Evolutionary conservation across 2,113 vertebrate genomes (phyloP).

Genomic region (Grammatotria lemairii): DNA sequence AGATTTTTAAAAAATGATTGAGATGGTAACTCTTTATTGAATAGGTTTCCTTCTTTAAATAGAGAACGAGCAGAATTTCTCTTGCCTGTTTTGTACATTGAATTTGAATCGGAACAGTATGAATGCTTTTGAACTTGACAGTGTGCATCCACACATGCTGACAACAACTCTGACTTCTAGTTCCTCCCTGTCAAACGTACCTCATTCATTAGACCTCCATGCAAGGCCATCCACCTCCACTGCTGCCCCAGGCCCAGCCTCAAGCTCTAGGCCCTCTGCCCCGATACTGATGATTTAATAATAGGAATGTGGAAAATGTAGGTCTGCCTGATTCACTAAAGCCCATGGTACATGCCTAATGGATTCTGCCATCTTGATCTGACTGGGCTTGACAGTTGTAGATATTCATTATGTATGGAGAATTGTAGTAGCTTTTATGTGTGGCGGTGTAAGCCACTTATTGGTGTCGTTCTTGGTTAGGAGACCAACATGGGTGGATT

Average conservation of each 20-base stretch:
- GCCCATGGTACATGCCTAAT: conserved; percentile 65
- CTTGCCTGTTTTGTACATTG: not conserved
- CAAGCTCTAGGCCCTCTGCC: conserved; percentile 46
- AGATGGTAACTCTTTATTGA: not conserved
- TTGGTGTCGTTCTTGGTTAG: conserved; percentile 63
- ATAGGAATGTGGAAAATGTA: conserved; percentile 67
- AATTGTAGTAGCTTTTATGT: conserved; percentile 69
- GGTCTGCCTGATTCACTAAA: conserved; percentile 67
- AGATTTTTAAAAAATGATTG: not conserved
- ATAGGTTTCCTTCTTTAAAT: not conserved
- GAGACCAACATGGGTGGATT: conserved; percentile 27
- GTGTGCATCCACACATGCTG: not conserved
- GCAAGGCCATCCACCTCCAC: conserved; percentile 38
- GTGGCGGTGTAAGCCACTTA: conserved; percentile 62
- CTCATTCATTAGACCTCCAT: conserved; percentile 50
- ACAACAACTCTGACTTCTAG: conserved; percentile 20
- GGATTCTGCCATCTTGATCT: conserved; percentile 56
- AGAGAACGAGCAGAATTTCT: not conserved
- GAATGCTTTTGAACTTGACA: not conserved
- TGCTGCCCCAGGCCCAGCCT: conserved; percentile 49
- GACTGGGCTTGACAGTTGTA: conserved; percentile 65
- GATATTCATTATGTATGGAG: conserved; percentile 72
- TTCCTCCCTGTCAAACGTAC: not conserved
- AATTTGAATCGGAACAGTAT: not conserved
- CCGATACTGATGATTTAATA: conserved; percentile 72